Evolutionary conservation across 2,888 invertebrate genomes (phyloP).

Genomic region (Rotaria sp.): DNA sequence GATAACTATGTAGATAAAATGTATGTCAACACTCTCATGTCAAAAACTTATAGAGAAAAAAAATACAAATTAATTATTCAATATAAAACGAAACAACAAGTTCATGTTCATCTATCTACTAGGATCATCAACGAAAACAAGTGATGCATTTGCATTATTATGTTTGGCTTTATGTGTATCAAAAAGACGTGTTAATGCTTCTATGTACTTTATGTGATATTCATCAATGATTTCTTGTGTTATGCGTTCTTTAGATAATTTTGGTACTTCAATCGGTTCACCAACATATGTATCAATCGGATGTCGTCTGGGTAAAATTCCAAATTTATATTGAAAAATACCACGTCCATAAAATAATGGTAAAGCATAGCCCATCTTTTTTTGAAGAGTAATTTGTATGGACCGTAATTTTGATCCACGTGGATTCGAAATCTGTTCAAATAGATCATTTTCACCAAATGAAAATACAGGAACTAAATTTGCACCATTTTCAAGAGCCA

Average conservation of each 20-base stretch:
- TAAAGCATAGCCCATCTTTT: conserved; percentile 52
- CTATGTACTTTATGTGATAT: conserved; percentile 69
- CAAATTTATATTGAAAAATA: conserved; percentile 81
- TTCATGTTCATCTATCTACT: too few species aligned
- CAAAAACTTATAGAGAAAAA: too few species aligned
- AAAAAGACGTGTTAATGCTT: conserved; percentile 67
- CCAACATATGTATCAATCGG: conserved; percentile 82
- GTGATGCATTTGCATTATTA: neutral
- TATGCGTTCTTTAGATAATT: conserved; percentile 63
- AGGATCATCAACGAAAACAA: neutral
- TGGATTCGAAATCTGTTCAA: conserved; percentile 69
- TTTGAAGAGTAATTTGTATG: conserved; percentile 64
- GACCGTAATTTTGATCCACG: conserved; percentile 65
- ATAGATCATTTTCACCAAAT: conserved; percentile 81
- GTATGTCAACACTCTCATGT: too few species aligned
- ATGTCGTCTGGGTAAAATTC: conserved; percentile 71
- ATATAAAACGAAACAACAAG: too few species aligned
- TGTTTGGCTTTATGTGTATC: conserved; percentile 76
- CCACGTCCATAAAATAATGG: conserved; percentile 64
- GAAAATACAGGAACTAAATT: conserved; percentile 78
- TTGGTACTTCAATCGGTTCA: conserved; percentile 69
- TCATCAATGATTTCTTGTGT: conserved; percentile 68
- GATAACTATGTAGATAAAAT: too few species aligned
- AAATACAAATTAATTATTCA: too few species aligned
- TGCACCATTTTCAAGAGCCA: conserved; percentile 56